Evolutionary conservation across 1,140 invertebrate genomes (phyloP).

Genomic region (Amyelois transitella): DNA sequence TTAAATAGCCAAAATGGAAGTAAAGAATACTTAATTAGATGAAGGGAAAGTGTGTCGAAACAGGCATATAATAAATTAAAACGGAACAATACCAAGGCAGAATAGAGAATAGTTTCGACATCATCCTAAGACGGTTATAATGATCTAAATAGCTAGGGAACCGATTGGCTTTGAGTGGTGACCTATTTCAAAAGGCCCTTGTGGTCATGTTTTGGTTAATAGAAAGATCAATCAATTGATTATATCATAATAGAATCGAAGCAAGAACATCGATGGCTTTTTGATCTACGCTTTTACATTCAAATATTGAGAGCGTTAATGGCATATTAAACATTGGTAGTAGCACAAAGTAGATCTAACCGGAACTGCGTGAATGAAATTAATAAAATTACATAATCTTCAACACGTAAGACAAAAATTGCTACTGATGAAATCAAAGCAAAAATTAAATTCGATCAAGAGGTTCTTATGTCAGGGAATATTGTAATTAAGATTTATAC

Average conservation of each 20-base stretch:
- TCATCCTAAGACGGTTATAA: background rate
- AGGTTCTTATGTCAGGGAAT: background rate
- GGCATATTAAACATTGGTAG: constrained; percentile 16
- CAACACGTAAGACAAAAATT: constrained; percentile 18
- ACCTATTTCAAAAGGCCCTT: background rate
- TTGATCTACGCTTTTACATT: background rate
- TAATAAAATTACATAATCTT: constrained; percentile 20
- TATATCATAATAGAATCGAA: background rate
- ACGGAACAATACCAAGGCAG: background rate
- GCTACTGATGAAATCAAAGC: constrained; percentile 8
- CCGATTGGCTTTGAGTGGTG: background rate
- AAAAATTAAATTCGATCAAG: constrained; percentile 3
- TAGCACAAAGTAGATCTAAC: constrained; percentile 18
- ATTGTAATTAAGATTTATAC: constrained; percentile 19
- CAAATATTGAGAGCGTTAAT: background rate
- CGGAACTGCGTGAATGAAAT: constrained; percentile 29
- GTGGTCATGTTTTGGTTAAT: background rate
- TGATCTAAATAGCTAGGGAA: background rate
- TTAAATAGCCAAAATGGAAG: background rate
- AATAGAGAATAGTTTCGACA: background rate
- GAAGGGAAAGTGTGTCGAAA: background rate
- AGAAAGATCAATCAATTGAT: background rate
- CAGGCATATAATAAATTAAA: background rate
- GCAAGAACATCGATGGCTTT: background rate
- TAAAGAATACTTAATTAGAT: background rate